A percentile compares a stretch with the other conserved stretches of the same genome.
Evolutionary conservation across 2,113 vertebrate species (phyloP).

Genomic region (Nycticorax nycticorax): DNA sequence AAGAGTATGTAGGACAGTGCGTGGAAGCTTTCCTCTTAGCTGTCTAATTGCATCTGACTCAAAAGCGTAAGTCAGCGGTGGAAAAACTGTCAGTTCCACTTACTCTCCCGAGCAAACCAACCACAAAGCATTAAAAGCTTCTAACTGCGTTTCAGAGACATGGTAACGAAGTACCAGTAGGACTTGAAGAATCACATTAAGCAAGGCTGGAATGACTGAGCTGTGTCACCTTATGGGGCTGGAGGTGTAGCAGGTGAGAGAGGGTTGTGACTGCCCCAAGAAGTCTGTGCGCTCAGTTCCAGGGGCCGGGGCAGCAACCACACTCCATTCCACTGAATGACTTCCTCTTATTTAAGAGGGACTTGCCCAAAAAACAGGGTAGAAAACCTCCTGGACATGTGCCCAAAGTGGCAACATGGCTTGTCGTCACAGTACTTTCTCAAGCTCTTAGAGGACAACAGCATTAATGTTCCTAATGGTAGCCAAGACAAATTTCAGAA

Average conservation of each 20-base stretch:
- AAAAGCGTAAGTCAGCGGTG: not conserved
- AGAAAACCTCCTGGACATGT: not conserved
- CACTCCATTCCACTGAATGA: not conserved
- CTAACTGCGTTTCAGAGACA: not conserved
- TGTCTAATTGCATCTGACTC: slow-evolving; percentile 40
- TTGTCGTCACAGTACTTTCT: not conserved
- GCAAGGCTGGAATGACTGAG: not conserved
- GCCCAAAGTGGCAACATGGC: not conserved
- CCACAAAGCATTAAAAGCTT: not conserved
- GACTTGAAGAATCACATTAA: not conserved
- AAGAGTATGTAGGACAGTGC: slow-evolving; percentile 12
- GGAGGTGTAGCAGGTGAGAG: not conserved
- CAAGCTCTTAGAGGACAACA: not conserved
- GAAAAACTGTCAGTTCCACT: not conserved
- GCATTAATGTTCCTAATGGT: not conserved
- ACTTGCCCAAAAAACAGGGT: not conserved
- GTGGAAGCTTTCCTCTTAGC: slow-evolving; percentile 11
- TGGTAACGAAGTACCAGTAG: not conserved
- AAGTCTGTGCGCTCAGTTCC: not conserved
- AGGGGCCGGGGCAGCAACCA: not conserved
- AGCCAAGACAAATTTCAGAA: not conserved
- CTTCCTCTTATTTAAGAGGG: not conserved
- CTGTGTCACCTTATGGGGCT: not conserved
- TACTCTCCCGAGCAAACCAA: not conserved
- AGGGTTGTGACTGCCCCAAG: not conserved